Evolutionary conservation across 2,797 vertebrate species (phyloP).

Genomic region (Pseudochromis fuscus): DNA sequence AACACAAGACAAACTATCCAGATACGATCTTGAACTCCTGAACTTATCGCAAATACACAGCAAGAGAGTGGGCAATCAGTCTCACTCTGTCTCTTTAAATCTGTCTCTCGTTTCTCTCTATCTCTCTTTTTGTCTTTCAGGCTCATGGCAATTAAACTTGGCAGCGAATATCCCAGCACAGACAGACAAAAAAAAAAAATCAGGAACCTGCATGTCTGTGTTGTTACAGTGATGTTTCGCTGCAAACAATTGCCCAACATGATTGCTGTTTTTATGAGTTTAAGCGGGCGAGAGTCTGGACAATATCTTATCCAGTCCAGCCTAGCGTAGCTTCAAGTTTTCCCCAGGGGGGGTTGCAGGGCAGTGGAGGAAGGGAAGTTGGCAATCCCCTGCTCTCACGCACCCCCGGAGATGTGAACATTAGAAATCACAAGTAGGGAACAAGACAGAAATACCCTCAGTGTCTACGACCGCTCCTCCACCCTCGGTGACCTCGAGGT

Average conservation of each 20-base stretch:
- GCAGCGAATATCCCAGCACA: slow-evolving; percentile 36
- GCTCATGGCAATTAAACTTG: slow-evolving; percentile 59
- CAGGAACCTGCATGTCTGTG: slow-evolving; percentile 44
- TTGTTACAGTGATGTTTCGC: slow-evolving; percentile 56
- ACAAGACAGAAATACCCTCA: slow-evolving; percentile 64
- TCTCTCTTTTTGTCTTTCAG: slow-evolving; percentile 40
- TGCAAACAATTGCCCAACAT: slow-evolving; percentile 52
- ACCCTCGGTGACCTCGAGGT: slow-evolving; percentile 59
- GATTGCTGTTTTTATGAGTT: slow-evolving; percentile 62
- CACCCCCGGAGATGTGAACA: slow-evolving; percentile 73
- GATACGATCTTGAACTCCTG: slow-evolving; percentile 81
- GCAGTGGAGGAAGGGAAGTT: slow-evolving; percentile 63
- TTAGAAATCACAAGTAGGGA: slow-evolving; percentile 72
- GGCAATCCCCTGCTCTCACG: slow-evolving; percentile 72
- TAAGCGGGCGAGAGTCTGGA: slow-evolving; percentile 69
- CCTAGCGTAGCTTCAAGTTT: slow-evolving; percentile 46
- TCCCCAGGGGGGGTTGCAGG: slow-evolving; percentile 40
- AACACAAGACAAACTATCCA: slow-evolving; percentile 74
- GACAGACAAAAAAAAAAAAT: slow-evolving; percentile 20
- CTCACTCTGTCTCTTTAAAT: slow-evolving; percentile 59
- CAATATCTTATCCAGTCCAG: slow-evolving; percentile 69
- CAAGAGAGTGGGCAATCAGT: slow-evolving; percentile 55
- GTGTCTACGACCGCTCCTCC: slow-evolving; percentile 53
- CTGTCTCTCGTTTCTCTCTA: slow-evolving; percentile 31
- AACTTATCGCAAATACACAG: slow-evolving; percentile 71